Evolutionary conservation across 2,113 vertebrate genomes (phyloP), one percentile per base, ranked within the genome.

Genomic region (Nyctibius bracteatus): DNA sequence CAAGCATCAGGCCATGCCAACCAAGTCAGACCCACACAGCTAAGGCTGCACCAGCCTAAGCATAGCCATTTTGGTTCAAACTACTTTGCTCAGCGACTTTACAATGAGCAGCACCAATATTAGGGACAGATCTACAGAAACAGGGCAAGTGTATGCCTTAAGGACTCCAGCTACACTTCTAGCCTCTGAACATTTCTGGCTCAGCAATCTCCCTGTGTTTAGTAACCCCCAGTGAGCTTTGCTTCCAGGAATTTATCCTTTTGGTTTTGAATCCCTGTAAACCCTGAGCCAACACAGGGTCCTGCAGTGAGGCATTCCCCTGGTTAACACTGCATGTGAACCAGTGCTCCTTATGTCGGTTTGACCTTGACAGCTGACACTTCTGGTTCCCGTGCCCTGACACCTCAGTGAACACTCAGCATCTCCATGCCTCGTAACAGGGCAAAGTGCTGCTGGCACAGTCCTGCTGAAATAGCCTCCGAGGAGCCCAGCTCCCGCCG

Each of bases 271-370:
- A 6, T 2, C 51, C 8, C 47, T 51, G 33, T 27, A 37, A 70
- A 68, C 31, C 31, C 41, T 17, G 37, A 78, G 55, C 41, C 44
- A 0, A 0, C 8, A 19, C 6, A 10, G 35, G 20, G 15, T 31
- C 44, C 77, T 30, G 49, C 77, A 90, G 59, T 14, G 11, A 68
- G 49, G 33, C 1, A 0, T 39, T 65, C 33, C 35, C 16, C 30
- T 54, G 31, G 33, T 65, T 68, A 81, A 39, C 78, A 22, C 7
- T 3, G 18, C 0, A 0, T 37, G 59, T 0, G 5, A 81, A 44
- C 21, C 10, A 2, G 4, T 33, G 67, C 16, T 87, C 21, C 52
- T 77, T 20, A 10, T 2, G 8, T 59, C 23, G 14, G 17, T 43
- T 80, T 86, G 58, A 20, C 44, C 44, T 89, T 43, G 17, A 16